Conservation (phyloP, 2,797 vertebrate genomes). For the Xenops minutus region DNA sequence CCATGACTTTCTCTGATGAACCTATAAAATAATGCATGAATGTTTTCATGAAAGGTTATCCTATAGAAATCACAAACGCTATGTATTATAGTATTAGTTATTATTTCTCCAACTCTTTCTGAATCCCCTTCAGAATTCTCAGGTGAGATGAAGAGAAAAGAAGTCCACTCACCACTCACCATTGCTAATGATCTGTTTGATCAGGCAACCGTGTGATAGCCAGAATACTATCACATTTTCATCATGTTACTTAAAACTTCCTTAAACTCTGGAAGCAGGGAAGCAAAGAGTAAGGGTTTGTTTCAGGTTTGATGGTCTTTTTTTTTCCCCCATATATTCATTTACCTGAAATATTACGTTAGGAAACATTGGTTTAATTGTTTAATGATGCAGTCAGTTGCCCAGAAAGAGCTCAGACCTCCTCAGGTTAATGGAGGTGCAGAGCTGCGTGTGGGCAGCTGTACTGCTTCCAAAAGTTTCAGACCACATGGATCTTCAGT, state of each 20-base stretch:
- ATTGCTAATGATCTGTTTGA: background rate
- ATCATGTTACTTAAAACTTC: background rate
- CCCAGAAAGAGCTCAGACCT: background rate
- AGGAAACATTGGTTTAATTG: background rate
- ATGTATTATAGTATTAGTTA: background rate
- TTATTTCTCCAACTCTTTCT: background rate
- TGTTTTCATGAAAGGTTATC: background rate
- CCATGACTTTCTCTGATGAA: background rate
- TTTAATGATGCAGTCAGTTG: background rate
- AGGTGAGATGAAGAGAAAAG: background rate
- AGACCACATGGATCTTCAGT: background rate
- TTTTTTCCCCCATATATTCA: background rate
- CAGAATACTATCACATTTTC: background rate
- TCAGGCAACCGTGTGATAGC: background rate
- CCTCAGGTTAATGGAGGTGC: background rate
- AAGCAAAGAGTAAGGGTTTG: background rate
- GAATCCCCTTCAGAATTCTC: background rate
- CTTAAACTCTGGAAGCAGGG: background rate
- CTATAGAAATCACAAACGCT: background rate
- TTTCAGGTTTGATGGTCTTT: background rate
- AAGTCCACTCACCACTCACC: background rate
- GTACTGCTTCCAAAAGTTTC: background rate
- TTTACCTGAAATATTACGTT: background rate
- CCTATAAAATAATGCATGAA: background rate
- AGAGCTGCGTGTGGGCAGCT: background rate